phyloP scores from a whole-genome alignment of 2,888 invertebrate genomes.

The Lottia scabra region DNA sequence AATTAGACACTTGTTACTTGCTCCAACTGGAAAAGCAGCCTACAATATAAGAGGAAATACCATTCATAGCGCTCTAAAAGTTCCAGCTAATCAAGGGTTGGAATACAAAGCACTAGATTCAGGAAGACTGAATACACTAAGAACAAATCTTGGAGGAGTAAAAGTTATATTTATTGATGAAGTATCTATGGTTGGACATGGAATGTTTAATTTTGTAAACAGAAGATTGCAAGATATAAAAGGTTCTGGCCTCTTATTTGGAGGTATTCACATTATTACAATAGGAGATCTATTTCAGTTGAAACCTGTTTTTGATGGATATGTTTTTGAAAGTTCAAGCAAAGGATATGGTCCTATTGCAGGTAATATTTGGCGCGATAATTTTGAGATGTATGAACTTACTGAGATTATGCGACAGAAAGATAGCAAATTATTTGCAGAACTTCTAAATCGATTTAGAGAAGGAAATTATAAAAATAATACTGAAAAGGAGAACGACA shows the following conservation, averaged over 20 bases:
- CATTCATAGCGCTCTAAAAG: constrained; percentile 23
- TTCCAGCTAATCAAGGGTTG: constrained; percentile 21
- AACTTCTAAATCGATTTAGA: too few species aligned
- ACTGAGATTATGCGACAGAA: too few species aligned
- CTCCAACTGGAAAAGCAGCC: constrained; percentile 42
- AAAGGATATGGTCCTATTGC: too few species aligned
- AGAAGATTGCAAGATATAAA: constrained; percentile 28
- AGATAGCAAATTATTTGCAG: too few species aligned
- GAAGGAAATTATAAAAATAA: too few species aligned
- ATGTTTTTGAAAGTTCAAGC: too few species aligned
- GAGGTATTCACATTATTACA: too few species aligned
- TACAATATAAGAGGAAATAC: constrained; percentile 26
- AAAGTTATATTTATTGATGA: constrained; percentile 37
- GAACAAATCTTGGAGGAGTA: constrained; percentile 11
- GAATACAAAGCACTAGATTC: constrained; percentile 16
- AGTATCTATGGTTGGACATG: constrained; percentile 35
- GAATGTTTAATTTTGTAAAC: constrained; percentile 28
- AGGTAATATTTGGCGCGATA: too few species aligned
- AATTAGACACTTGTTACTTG: constrained; percentile 23
- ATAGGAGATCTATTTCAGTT: too few species aligned
- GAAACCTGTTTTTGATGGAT: too few species aligned
- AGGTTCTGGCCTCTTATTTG: constrained; percentile 6
- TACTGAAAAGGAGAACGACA: too few species aligned
- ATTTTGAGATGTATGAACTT: too few species aligned
- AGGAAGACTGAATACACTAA: constrained; percentile 12